Evolutionary conservation across 2,888 invertebrate species (phyloP), one percentile per base, ranked within the genome.

Genomic region (Pediacus dermestoides): DNA sequence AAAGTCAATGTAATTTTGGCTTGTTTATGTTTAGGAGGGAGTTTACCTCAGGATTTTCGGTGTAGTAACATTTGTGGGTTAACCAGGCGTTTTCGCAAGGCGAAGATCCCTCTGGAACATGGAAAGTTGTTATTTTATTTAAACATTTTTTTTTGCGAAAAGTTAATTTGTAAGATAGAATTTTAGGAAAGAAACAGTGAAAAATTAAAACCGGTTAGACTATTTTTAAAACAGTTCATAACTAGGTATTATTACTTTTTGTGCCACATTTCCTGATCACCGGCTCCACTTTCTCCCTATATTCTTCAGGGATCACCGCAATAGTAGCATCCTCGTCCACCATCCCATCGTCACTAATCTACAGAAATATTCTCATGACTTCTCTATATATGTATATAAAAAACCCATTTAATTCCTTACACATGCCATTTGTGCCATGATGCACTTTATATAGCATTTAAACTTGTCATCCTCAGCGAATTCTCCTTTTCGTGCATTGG

Each of bases 281-380:
- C 3, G 60, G 59, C 26, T 50, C 61, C 1, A 55, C 55, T 34
- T 53, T 50, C 0, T 44, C 57, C 38, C 57, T 51, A 23, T 58
- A 46, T 30, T 68, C 67, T 16, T 64, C 62, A 3, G 70, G 70
- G 4, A 71, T 25, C 28, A 70, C 52, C 1, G 66, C 66, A 30
- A 66, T 46, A 2, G 67, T 59, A 2, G 67, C 64, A 27, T 70
- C 70, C 13, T 58, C 59, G 37, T 71, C 69, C 15, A 70, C 52
- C 4, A 57, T 53, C 2, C 70, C 70, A 30, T 70, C 67, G 10
- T 70, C 70, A 16, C 58, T 59, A 48, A 65, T 63, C 70, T 70
- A n/a, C n/a, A n/a, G n/a, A n/a, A n/a, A n/a, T n/a, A n/a, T n/a
- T n/a, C n/a, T n/a, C n/a, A n/a, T n/a, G n/a, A n/a, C n/a, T n/a